Evolutionary conservation across 2,113 vertebrate genomes (phyloP), one percentile per base, ranked within the genome.

Genomic region (Campylomormyrus numenius): DNA sequence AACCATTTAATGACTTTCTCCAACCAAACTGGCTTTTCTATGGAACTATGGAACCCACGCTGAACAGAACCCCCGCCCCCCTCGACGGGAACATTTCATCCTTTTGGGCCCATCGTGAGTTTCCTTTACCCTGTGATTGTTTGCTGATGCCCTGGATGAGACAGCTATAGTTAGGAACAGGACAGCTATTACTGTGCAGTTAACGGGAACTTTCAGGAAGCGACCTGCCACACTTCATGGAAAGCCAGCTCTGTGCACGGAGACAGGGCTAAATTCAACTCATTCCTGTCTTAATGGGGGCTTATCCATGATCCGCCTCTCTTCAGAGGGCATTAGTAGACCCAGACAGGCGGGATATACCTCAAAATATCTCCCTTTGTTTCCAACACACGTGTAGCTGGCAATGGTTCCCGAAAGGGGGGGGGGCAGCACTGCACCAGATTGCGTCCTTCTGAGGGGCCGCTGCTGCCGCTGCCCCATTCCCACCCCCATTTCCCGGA

Each of bases 251-350:
- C 86, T 86, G 24, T 91, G 89, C 92, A 62, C 89, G 92, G 91
- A 93, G 93, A 96, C 95, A 88, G 94, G 93, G 94, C 95, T 96
- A 96, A 96, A 96, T 96, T 94, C 95, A 96, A 95, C 95, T 95
- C 95, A 96, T 96, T 96, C 95, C 95, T 94, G 94, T 96, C 96
- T 96, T 96, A 96, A 96, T 96, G 94, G 95, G 94, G 94, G 96
- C 94, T 96, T 96, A 96, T 93, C 93, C 93, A 92, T 92, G 92
- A 95, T 95, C 94, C 94, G 92, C 91, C 94, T 94, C 93, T 93
- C 93, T 94, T 94, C 93, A 93, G 94, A 92, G 93, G 93, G 94
- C 94, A 94, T 96, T 94, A 95, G 93, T 89, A 90, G 92, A 92
- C 92, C 92, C 93, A 94, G 95, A 94, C 94, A 94, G 93, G 92